These are phyloP conservation scores for Coptotermes formosanus DNA, from an alignment of 1,140 invertebrate genomes.

Conservation along the genomic window DNA sequence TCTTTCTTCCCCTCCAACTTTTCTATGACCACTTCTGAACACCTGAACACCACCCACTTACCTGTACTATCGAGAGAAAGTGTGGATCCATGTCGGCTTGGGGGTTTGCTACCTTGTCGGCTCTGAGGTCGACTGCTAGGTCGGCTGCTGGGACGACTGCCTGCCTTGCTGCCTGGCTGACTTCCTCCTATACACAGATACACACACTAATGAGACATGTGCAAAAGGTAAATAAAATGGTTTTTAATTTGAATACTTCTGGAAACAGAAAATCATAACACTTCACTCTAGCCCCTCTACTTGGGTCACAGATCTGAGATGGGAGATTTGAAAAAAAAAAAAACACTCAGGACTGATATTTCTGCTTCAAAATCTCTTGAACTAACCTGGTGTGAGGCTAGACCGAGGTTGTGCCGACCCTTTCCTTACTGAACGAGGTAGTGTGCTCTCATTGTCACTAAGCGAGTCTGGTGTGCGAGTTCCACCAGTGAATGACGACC, in stretches of 20 bases:
- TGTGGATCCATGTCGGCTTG: constrained; percentile 90
- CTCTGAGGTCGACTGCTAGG: constrained; percentile 78
- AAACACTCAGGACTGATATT: neutral
- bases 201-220: neutral
- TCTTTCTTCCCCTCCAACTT: no score
- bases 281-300: no score
- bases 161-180: constrained; percentile 33
- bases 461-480: constrained; percentile 83
- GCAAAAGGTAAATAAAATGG: no score
- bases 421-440: constrained; percentile 39
- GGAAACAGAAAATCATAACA: no score
- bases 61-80: constrained; percentile 86
- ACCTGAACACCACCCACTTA: constrained; percentile 43
- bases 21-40: no score
- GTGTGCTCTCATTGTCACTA: constrained; percentile 80
- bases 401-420: constrained; percentile 43
- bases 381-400: constrained; percentile 54
- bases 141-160: constrained; percentile 58
- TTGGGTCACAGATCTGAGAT: no score
- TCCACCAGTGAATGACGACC: constrained; percentile 74
- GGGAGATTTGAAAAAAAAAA: neutral
- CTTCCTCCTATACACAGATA: constrained; percentile 29
- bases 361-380: neutral
- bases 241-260: no score
- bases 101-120: constrained; percentile 81